Percentiles rank a stretch among this genome's conserved stretches.
Conservation (phyloP, 1,140 invertebrate species). For the Orius laevigatus region DNA sequence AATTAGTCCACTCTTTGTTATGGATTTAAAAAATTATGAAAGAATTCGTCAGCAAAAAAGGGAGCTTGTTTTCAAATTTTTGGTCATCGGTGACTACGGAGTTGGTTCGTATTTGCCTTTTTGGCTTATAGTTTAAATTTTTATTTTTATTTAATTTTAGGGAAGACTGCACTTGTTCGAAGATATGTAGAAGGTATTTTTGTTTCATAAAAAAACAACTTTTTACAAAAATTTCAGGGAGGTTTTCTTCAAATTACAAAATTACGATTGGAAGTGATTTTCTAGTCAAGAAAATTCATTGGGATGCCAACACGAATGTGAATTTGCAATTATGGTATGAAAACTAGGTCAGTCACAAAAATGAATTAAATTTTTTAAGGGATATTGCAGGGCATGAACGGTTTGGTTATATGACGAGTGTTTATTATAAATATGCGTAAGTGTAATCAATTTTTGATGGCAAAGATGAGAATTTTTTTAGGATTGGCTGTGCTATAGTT, state of each 20-base stretch:
- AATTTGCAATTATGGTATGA: slow-evolving; percentile 49
- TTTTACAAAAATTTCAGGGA: slow-evolving; percentile 31
- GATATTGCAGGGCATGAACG: slow-evolving; percentile 70
- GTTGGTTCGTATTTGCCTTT: slow-evolving; percentile 37
- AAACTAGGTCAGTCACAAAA: neutral
- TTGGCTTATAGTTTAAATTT: slow-evolving; percentile 2
- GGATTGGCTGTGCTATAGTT: slow-evolving; percentile 62
- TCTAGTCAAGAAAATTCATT: slow-evolving; percentile 43
- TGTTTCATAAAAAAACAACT: neutral
- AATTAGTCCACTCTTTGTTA: too few relatives aligned
- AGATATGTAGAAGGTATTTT: slow-evolving; percentile 38
- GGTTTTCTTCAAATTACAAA: slow-evolving; percentile 52
- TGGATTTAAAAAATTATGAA: too few relatives aligned
- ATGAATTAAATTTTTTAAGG: slow-evolving; percentile 32
- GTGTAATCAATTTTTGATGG: slow-evolving; percentile 23
- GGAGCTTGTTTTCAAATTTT: slow-evolving; percentile 37
- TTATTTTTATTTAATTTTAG: slow-evolving; percentile 22
- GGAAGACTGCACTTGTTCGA: slow-evolving; percentile 39
- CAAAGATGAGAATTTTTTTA: slow-evolving; percentile 25
- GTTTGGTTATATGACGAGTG: slow-evolving; percentile 73
- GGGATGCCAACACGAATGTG: slow-evolving; percentile 43
- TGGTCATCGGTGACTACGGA: slow-evolving; percentile 52
- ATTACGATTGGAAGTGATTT: slow-evolving; percentile 58
- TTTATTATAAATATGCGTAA: slow-evolving; percentile 79
- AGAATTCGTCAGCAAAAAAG: neutral